phyloP scores from a whole-genome alignment of 2,888 invertebrate species.

The Drosophila pegasa region DNA sequence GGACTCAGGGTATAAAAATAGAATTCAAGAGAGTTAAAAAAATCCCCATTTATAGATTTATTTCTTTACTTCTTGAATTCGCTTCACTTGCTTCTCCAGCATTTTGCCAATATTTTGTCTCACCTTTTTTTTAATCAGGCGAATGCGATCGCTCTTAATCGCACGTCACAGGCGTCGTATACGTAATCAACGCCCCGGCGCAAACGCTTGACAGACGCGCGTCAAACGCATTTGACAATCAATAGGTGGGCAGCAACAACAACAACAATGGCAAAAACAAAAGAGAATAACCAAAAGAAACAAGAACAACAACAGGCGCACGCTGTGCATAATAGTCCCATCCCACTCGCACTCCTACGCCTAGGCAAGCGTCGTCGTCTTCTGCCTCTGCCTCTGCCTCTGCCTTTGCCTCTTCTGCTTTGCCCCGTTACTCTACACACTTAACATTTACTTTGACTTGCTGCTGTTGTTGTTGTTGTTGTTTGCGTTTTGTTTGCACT shows the following conservation, averaged over 20 bases:
- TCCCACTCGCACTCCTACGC: constrained; percentile 11
- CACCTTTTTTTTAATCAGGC: constrained; percentile 12
- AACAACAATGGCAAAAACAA: constrained; percentile 20
- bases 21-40: neutral
- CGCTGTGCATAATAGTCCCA: constrained; percentile 18
- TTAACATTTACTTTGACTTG: constrained; percentile 43
- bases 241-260: constrained; percentile 43
- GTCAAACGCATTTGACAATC: constrained; percentile 68
- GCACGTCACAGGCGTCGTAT: constrained; percentile 57
- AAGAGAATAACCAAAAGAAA: neutral
- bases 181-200: constrained; percentile 61
- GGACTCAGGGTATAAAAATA: too few species aligned
- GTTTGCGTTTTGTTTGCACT: constrained; percentile 39
- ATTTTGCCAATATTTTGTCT: constrained; percentile 31
- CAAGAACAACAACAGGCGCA: constrained; percentile 5
- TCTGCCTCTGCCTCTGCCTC: too few species aligned
- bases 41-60: neutral
- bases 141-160: constrained; percentile 39
- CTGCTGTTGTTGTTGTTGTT: constrained; percentile 18
- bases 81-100: constrained; percentile 18
- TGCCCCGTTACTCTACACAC: constrained; percentile 34
- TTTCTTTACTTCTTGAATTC: neutral
- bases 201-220: constrained; percentile 54
- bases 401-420: too few species aligned
- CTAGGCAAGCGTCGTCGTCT: too few species aligned